A percentile compares a stretch with the other conserved stretches of the same genome.
Evolutionary conservation across 2,888 invertebrate species (phyloP).

Genomic region (Scelioninae gen. 1): DNA sequence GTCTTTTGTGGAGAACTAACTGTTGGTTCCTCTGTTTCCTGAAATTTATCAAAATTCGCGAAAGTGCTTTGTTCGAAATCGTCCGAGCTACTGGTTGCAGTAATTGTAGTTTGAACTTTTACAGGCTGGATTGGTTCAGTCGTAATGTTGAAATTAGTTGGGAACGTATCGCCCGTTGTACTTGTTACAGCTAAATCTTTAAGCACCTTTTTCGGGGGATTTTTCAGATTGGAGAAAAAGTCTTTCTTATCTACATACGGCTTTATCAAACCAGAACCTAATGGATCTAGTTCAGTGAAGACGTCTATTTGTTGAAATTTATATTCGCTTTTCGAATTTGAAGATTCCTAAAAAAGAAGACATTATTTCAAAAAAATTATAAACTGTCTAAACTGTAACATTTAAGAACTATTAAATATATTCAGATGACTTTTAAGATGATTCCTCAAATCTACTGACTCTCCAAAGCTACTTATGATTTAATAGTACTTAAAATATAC

Average conservation of each 20-base stretch:
- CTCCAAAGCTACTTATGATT: no score
- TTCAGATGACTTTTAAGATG: no score
- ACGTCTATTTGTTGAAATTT: constrained; percentile 88
- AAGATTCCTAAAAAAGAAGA: constrained; percentile 66
- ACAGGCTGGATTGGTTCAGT: constrained; percentile 75
- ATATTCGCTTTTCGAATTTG: constrained; percentile 74
- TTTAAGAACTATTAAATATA: no score
- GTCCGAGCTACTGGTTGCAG: constrained; percentile 55
- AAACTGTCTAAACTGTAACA: no score
- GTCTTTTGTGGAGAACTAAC: constrained; percentile 70
- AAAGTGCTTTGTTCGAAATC: constrained; percentile 85
- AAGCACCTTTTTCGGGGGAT: constrained; percentile 96
- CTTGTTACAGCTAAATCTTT: constrained; percentile 89
- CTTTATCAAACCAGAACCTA: constrained; percentile 95
- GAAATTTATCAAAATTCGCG: constrained; percentile 80
- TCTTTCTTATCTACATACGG: constrained; percentile 98
- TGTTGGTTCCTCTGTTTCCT: constrained; percentile 70
- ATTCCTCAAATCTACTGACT: no score
- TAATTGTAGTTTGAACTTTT: constrained; percentile 70
- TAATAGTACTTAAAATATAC: no score
- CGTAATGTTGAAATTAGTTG: constrained; percentile 79
- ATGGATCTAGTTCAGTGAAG: constrained; percentile 96
- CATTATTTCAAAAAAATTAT: background rate
- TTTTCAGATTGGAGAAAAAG: constrained; percentile 97
- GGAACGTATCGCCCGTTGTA: constrained; percentile 80